Conservation (phyloP, 1,140 invertebrate species). For the Periplaneta americana region DNA sequence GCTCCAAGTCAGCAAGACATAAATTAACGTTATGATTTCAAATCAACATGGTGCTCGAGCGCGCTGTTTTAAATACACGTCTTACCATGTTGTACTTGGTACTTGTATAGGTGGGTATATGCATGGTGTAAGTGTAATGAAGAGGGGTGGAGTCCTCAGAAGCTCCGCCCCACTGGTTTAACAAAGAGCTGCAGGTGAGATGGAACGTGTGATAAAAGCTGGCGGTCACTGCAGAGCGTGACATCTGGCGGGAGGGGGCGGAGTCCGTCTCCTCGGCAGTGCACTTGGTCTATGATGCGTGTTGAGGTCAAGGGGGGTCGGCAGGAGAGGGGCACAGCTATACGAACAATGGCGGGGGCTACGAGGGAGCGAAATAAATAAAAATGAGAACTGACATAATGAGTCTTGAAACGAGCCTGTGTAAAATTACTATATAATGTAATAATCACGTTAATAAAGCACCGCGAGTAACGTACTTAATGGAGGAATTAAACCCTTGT, state of each 20-base stretch:
- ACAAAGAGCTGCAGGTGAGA: slow-evolving; percentile 9
- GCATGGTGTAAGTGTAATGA: slow-evolving; percentile 7
- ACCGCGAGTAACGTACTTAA: not conserved
- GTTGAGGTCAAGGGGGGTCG: not conserved
- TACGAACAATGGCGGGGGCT: not conserved
- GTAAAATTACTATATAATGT: not conserved
- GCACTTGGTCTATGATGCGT: not conserved
- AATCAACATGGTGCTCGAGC: not conserved
- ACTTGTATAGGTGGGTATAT: not conserved
- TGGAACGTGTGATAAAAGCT: slow-evolving; percentile 11
- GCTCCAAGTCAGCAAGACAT: not conserved
- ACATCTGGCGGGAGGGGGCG: slow-evolving; percentile 12
- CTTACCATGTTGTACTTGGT: not conserved
- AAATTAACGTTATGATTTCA: not conserved
- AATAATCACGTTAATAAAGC: not conserved
- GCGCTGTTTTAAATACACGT: not conserved
- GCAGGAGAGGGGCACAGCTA: not conserved
- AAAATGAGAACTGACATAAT: not conserved
- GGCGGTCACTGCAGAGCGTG: slow-evolving; percentile 3
- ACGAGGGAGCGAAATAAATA: not conserved
- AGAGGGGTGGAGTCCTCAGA: not conserved
- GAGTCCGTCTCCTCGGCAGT: not conserved
- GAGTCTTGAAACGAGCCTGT: not conserved
- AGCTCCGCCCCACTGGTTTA: slow-evolving; percentile 3
- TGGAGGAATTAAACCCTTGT: not conserved